Conservation (phyloP, 2,797 vertebrate species). For the Anabacerthia variegaticeps region DNA sequence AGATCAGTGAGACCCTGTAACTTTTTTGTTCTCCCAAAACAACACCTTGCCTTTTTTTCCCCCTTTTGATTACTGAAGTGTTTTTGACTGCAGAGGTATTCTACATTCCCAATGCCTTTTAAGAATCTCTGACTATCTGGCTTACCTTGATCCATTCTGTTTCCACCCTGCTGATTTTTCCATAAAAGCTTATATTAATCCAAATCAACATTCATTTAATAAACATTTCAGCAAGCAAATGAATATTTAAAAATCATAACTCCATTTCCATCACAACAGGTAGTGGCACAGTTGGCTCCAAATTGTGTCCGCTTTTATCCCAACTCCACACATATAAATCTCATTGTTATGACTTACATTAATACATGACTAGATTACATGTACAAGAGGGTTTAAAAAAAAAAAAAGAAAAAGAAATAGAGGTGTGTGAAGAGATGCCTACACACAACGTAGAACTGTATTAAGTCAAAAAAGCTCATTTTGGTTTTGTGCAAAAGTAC, state of each 20-base stretch:
- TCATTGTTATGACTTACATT: background rate
- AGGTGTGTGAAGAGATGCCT: background rate
- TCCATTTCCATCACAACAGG: conserved; percentile 9
- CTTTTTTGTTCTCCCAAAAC: background rate
- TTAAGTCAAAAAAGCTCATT: background rate
- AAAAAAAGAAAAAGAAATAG: background rate
- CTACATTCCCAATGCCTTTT: background rate
- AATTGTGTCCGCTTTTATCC: background rate
- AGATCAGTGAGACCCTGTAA: background rate
- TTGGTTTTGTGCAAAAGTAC: background rate
- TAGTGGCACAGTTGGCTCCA: background rate
- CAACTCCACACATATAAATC: background rate
- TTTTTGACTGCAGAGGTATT: background rate
- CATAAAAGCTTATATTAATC: background rate
- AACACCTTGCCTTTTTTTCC: background rate
- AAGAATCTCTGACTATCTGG: background rate
- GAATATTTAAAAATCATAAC: background rate
- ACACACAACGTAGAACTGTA: background rate
- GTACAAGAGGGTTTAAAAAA: background rate
- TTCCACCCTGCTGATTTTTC: conserved; percentile 8
- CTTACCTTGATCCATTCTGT: background rate
- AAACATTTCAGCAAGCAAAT: background rate
- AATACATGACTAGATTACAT: background rate
- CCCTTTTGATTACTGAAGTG: background rate
- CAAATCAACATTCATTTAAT: background rate